Conservation (phyloP, 2,113 vertebrate species). For the Psophia crepitans region DNA sequence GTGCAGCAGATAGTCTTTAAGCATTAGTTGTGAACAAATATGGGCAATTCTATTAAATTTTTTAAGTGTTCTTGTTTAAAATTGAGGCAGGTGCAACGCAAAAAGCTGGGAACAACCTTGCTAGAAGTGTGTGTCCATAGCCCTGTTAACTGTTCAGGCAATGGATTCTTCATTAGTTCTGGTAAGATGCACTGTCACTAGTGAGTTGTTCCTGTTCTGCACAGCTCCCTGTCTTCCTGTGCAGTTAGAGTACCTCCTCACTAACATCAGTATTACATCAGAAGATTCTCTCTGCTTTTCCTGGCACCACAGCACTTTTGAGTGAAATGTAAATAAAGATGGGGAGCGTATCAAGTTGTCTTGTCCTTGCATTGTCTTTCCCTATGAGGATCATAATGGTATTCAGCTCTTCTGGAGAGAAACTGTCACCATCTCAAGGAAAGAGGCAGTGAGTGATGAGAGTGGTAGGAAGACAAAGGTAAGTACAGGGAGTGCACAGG, state of each 20-base stretch:
- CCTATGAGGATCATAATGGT: background rate
- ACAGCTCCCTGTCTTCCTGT: background rate
- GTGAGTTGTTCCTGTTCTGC: background rate
- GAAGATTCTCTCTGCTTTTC: background rate
- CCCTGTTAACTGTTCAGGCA: background rate
- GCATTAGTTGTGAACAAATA: background rate
- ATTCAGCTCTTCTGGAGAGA: background rate
- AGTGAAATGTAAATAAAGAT: background rate
- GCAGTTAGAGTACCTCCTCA: background rate
- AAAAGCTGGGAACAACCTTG: background rate
- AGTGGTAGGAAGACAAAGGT: background rate
- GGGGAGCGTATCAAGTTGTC: fast-evolving
- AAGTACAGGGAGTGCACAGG: background rate
- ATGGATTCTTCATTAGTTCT: background rate
- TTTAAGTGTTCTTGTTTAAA: background rate
- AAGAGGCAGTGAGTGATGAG: background rate
- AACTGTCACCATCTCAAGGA: background rate
- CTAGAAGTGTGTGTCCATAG: background rate
- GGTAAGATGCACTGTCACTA: background rate
- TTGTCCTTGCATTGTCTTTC: background rate
- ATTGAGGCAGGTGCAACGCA: background rate
- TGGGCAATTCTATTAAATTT: background rate
- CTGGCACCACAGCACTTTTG: background rate
- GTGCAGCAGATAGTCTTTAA: background rate
- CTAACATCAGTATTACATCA: background rate